Percentiles rank a stretch among this genome's conserved stretches.
Conservation (phyloP, 2,113 vertebrate genomes). For the Forbesichthys papilliferus region DNA sequence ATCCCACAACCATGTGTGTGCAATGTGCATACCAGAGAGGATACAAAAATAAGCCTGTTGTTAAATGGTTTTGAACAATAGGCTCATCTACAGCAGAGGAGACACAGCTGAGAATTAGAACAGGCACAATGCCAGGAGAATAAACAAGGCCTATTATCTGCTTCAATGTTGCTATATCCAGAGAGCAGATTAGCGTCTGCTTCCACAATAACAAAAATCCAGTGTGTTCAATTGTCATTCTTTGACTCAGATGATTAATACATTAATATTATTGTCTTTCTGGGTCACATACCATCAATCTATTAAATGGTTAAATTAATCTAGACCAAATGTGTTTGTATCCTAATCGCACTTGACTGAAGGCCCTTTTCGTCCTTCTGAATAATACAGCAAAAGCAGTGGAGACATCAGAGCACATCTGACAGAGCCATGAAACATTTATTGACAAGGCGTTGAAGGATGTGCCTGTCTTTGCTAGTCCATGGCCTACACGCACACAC, state of each 20-base stretch:
- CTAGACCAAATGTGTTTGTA: conserved; percentile 15
- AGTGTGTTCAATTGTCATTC: no score
- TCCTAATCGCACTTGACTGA: conserved; percentile 27
- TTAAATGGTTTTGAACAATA: conserved; percentile 7
- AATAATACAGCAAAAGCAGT: conserved; percentile 73
- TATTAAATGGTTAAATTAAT: conserved; percentile 38
- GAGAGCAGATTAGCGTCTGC: not conserved
- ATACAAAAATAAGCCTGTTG: conserved; percentile 6
- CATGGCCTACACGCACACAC: conserved; percentile 35
- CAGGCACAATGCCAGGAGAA: not conserved
- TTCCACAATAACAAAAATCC: no score
- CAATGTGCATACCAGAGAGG: not conserved
- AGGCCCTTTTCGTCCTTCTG: conserved; percentile 63
- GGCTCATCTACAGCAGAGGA: not conserved
- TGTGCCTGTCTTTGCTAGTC: conserved; percentile 49
- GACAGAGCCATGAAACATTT: conserved; percentile 75
- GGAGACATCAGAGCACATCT: conserved; percentile 70
- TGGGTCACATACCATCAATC: conserved; percentile 38
- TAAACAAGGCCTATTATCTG: no score
- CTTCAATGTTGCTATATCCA: not conserved
- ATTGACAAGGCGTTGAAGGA: conserved; percentile 54
- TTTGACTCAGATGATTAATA: not conserved
- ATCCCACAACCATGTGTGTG: conserved; percentile 27
- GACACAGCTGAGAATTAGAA: not conserved
- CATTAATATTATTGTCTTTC: conserved; percentile 16